Base-by-base conservation (phyloP, 1,140 invertebrate species). In the Nasonia vitripennis region DNA sequence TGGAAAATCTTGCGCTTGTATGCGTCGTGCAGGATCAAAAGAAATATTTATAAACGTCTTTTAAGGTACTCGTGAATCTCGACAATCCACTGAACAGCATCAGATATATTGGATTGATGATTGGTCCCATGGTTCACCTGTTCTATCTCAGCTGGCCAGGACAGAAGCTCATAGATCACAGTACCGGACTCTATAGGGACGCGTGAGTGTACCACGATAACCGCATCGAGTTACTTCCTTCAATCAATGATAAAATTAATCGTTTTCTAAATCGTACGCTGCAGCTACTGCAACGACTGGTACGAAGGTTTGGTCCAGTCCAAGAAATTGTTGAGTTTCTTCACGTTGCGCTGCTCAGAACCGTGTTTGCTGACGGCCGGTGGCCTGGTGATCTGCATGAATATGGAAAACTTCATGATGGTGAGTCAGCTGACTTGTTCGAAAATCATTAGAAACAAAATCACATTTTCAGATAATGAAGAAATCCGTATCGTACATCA, bases 131-230 rank as follows among this genome's bases (percentile, higher is more conserved):
- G 1, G 27, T 81, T 27, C 79, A 81, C 27, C 9, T 81, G 11
- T 81, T 81, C 41, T 81, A 81, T n/a, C 37, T 81, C n/a, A 48
- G 37, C 20, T 81, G 67, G 79, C 68, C 68, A 12, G 79, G 79
- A 5, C 79, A 81, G 17, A 55, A 71, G 23, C 5, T 81, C 2
- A 48, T 81, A 3, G 51, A 81, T 37, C 9, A 27, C 31, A 71
- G 79, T 37, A 45, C 10, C 37, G 7, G 6, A 23, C 79, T 81
- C 48, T 45, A 14, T 48, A 34, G 17, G 11, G 37, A 81, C 27
- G 51, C 41, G 79, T 81, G 41, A 81, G 79, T 71, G 1, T 70
- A 1, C 20, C n/a, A 3, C 41, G 9, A 12, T n/a, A 7, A 27
- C 3, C 2, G 27, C 27, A 27, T 1, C 41, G 17, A 55, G n/a